Conservation (phyloP, 2,888 invertebrate species). For the Eristalis intricaria region DNA sequence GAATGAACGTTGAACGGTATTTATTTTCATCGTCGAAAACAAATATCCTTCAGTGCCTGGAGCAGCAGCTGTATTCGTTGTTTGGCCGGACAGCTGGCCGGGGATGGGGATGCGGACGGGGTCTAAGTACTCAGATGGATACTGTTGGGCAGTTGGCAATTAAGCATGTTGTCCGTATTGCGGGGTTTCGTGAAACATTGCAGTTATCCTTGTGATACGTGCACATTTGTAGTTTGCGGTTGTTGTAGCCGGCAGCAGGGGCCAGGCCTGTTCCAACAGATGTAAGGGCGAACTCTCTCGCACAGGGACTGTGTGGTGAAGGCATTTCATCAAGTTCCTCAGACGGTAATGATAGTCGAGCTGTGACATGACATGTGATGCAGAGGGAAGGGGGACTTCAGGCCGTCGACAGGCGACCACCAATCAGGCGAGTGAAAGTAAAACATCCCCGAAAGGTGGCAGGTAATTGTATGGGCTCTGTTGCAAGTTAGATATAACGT, state of each 20-base stretch:
- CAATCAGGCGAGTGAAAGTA: neutral
- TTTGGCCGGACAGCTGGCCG: slow-evolving; percentile 29
- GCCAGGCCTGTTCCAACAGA: slow-evolving; percentile 41
- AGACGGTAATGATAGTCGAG: neutral
- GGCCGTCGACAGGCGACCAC: neutral
- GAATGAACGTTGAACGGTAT: slow-evolving; percentile 58
- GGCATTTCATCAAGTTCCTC: neutral
- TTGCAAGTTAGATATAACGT: neutral
- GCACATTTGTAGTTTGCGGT: slow-evolving; percentile 55
- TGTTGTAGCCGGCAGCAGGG: slow-evolving; percentile 7
- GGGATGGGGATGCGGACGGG: neutral
- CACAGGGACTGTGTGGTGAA: neutral
- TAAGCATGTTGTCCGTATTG: slow-evolving; percentile 69
- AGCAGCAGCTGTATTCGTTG: slow-evolving; percentile 49
- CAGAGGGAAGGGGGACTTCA: neutral
- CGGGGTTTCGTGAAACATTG: slow-evolving; percentile 62
- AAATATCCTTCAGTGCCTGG: slow-evolving; percentile 62
- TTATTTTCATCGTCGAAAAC: slow-evolving; percentile 67
- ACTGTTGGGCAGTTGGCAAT: slow-evolving; percentile 66
- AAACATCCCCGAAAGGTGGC: neutral
- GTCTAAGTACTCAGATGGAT: slow-evolving; percentile 55
- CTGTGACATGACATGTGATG: neutral
- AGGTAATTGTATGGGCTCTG: no score
- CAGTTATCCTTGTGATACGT: slow-evolving; percentile 61
- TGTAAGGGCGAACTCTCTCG: slow-evolving; percentile 14